phyloP scores from a whole-genome alignment of 1,140 invertebrate genomes.

The Hyphantria cunea region DNA sequence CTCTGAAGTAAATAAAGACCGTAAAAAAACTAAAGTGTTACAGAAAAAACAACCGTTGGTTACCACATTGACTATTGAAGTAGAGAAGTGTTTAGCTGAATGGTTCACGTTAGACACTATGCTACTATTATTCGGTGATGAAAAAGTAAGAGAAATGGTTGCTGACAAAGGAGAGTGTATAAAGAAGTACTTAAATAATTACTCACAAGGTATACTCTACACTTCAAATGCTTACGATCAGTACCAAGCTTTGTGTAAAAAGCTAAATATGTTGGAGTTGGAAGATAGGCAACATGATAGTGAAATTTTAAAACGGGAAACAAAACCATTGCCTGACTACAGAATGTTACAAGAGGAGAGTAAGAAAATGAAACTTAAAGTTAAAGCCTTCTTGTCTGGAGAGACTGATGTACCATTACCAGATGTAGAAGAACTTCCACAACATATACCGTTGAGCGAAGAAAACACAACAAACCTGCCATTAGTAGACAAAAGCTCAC shows the following conservation, averaged over 20 bases:
- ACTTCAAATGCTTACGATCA: constrained; percentile 75
- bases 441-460: constrained; percentile 37
- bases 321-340: constrained; percentile 83
- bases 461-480: constrained; percentile 74
- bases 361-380: constrained; percentile 81
- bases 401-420: constrained; percentile 61
- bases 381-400: constrained; percentile 81
- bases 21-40: constrained; percentile 33
- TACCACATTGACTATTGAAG: constrained; percentile 62
- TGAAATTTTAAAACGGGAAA: constrained; percentile 58
- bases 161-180: constrained; percentile 80
- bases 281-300: constrained; percentile 80
- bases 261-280: constrained; percentile 81
- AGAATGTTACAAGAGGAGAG: constrained; percentile 82
- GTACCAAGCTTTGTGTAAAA: constrained; percentile 82
- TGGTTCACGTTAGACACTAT: constrained; percentile 84
- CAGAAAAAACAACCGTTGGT: constrained; percentile 60
- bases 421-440: constrained; percentile 43
- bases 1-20: constrained; percentile 24
- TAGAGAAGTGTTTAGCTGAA: constrained; percentile 82
- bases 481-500: constrained; percentile 81
- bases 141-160: constrained; percentile 81
- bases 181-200: constrained; percentile 80
- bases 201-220: constrained; percentile 67
- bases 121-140: constrained; percentile 82